Evolutionary conservation across 2,888 invertebrate species (phyloP), one percentile per base, ranked within the genome.

Genomic region (Dermolepida albohirtum): DNA sequence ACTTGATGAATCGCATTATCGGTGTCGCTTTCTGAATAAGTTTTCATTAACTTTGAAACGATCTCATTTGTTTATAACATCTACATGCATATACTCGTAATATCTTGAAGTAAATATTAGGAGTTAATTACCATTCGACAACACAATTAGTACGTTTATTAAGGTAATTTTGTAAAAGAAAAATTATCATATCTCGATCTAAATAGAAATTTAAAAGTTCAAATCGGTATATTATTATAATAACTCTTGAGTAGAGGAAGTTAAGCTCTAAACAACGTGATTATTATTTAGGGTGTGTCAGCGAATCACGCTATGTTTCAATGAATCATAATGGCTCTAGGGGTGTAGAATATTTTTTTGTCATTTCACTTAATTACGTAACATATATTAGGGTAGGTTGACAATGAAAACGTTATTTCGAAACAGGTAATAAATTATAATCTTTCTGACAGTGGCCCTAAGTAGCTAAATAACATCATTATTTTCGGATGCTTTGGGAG

Each of bases 291-390:
- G 67, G 68, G 71, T 62, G 71, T 64, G 71, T 67, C 71, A 62
- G 49, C 70, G 69, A 69, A 71, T 72, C 74, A 74, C 74, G 74
- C 72, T 66, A 74, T 70, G 71, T 69, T 73, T 71, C 73, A 70
- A 70, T 70, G 72, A 71, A 72, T 72, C 73, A 73, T 64, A 52
- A 52, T 52, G 44, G 52, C 34, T 54, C 52, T 44, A 41, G 64
- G 71, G 55, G 67, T 63, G 69, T 63, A 66, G 55, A 68, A 66
- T 68, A 69, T 65, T 71, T 71, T 69, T 72, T 71, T 69, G 70
- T 71, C 70, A 70, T 72, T 71, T 68, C 63, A 64, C 55, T 72
- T 71, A 71, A 72, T 72, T 70, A 68, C 52, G 66, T 54, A 63
- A 67, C 65, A 71, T 70, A 71, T 70, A 71, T 71, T 72, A 69